phyloP scores from a whole-genome alignment of 2,113 vertebrate genomes.

The Cromileptes altivelis region DNA sequence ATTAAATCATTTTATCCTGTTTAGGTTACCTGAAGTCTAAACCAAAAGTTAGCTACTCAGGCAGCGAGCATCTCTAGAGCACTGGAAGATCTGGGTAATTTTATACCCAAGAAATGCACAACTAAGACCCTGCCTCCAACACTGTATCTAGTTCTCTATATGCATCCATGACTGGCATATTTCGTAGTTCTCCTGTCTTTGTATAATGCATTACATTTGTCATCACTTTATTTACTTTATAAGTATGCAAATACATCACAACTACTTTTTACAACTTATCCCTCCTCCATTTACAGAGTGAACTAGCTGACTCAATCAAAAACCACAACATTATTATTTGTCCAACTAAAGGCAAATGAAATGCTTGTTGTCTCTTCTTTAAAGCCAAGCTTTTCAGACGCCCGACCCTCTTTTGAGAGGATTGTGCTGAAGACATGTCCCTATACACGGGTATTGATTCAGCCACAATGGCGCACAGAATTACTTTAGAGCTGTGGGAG shows the following conservation, averaged over 20 bases:
- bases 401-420: slow-evolving; percentile 11
- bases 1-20: too few relatives aligned
- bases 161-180: too few relatives aligned
- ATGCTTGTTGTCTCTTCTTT: slow-evolving; percentile 15
- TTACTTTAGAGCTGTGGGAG: slow-evolving; percentile 16
- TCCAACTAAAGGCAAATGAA: neutral
- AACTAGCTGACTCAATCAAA: slow-evolving; percentile 7
- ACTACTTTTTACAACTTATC: neutral
- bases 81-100: too few relatives aligned
- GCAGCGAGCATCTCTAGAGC: too few relatives aligned
- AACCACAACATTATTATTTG: slow-evolving; percentile 15
- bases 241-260: neutral
- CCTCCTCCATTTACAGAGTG: neutral
- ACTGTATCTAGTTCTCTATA: too few relatives aligned
- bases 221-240: neutral
- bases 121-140: too few relatives aligned
- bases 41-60: too few relatives aligned
- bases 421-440: slow-evolving; percentile 23
- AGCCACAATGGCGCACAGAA: slow-evolving; percentile 11
- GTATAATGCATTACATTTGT: neutral
- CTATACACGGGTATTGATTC: slow-evolving; percentile 23
- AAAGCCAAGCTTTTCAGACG: neutral
- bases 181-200: too few relatives aligned
- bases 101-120: too few relatives aligned
- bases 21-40: too few relatives aligned